phyloP scores from a whole-genome alignment of 2,797 vertebrate species.

The Antrozous pallidus region DNA sequence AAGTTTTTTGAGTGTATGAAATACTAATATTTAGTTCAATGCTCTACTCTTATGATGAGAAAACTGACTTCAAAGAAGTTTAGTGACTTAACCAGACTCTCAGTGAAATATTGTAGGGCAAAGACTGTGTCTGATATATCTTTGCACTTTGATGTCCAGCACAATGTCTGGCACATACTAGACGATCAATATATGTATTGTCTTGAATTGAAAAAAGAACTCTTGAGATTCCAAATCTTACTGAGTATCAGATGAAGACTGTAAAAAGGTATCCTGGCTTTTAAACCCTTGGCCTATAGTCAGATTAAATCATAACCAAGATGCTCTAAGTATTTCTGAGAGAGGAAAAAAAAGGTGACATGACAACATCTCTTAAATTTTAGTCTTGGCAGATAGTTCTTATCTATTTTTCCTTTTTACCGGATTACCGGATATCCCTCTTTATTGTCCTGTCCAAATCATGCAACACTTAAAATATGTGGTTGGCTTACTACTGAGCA shows the following conservation, averaged over 20 bases:
- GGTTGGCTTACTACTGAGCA: conserved; percentile 63
- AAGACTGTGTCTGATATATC: conserved; percentile 6
- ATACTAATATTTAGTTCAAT: conserved; percentile 8
- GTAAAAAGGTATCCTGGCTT: conserved; percentile 22
- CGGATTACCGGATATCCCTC: conserved; percentile 66
- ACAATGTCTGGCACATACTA: background rate
- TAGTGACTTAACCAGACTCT: background rate
- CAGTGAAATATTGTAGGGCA: background rate
- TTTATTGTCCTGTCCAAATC: conserved; percentile 72
- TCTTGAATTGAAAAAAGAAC: conserved; percentile 10
- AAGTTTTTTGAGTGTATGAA: background rate
- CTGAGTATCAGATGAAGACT: background rate
- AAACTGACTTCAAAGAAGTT: background rate
- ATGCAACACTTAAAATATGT: conserved; percentile 66
- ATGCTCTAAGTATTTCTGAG: conserved; percentile 25
- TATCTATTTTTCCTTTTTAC: conserved; percentile 64
- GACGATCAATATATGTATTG: background rate
- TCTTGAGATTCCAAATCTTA: background rate
- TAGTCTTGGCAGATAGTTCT: conserved; percentile 54
- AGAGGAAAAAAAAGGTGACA: background rate
- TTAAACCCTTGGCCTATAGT: background rate
- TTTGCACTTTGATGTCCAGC: background rate
- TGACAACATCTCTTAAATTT: conserved; percentile 58
- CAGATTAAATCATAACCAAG: conserved; percentile 51
- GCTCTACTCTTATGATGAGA: background rate